phyloP scores from a whole-genome alignment of 2,888 invertebrate genomes.

The Drosophila paranaensis region DNA sequence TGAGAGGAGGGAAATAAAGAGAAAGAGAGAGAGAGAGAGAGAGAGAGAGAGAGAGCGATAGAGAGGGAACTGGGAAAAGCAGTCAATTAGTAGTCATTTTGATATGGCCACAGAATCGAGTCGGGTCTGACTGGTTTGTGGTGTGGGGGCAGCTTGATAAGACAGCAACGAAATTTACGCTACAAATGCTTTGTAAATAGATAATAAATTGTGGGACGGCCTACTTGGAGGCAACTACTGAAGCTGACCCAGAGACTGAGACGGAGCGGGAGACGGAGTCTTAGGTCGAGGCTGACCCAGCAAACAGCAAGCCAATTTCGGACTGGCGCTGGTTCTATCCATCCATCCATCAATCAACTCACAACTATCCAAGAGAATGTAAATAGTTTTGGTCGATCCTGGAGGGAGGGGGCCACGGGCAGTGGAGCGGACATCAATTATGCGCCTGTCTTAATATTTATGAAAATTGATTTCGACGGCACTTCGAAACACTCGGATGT shows the following conservation, averaged over 20 bases:
- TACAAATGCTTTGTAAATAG: conserved; percentile 67
- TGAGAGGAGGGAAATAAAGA: conserved; percentile 2
- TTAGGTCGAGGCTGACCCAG: conserved; percentile 1
- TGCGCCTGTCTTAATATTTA: conserved; percentile 76
- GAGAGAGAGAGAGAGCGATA: background rate
- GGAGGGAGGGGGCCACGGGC: background rate
- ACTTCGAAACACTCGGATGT: conserved; percentile 60
- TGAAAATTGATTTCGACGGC: conserved; percentile 72
- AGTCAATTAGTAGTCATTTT: conserved; percentile 74
- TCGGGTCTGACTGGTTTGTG: conserved; percentile 1
- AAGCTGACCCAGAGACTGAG: background rate
- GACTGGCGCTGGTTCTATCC: conserved; percentile 39
- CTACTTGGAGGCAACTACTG: conserved; percentile 13
- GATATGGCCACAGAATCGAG: conserved; percentile 52
- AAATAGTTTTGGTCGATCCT: conserved; percentile 50
- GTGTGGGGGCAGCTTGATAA: conserved; percentile 23
- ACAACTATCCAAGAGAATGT: conserved; percentile 49
- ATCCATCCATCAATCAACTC: conserved; percentile 70
- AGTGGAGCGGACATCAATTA: conserved; percentile 61
- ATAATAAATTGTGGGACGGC: conserved; percentile 62
- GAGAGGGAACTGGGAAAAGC: conserved; percentile 42
- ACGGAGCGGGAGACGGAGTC: background rate
- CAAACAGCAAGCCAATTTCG: conserved; percentile 36
- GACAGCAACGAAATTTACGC: conserved; percentile 64
- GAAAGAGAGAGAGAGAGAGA: background rate